Evolutionary conservation across 2,888 invertebrate species (phyloP), one percentile per base, ranked within the genome.

Genomic region (Deroplatys truncata): DNA sequence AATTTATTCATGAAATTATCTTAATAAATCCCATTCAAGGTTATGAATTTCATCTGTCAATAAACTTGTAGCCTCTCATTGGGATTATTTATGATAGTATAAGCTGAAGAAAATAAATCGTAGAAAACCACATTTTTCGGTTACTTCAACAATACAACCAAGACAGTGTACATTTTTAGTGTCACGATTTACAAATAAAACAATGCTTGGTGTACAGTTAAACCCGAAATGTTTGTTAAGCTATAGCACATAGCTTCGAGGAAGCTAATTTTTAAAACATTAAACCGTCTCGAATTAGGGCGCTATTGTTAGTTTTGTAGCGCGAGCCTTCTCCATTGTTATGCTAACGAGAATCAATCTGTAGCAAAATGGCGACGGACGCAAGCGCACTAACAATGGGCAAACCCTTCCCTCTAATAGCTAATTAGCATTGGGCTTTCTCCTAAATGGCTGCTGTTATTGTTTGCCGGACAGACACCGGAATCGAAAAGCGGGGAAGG

Each of bases 281-380:
- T 87, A 82, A 87, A 87, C 83, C 87, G 82, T 35, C 87, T 31
- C 83, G 31, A 82, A 83, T 82, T 49, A 43, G 29, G 13, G 72
- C 35, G 28, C 9, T 72, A 82, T 72, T 87, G 87, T 87, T 87
- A 35, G 87, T 87, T 87, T 87, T 82, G 31, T 87, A 28, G 35
- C 29, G 83, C 35, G 83, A 83, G 43, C 82, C 35, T 31, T 83
- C 13, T 31, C 82, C 87, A 87, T 87, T 87, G 87, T 87, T n/a
- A 87, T 87, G 87, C 35, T 87, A 87, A 87, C 83, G 10, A n/a
- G 87, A 35, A 82, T 87, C 87, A 87, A 87, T 87, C 87, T 87
- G 82, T 35, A 83, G 82, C 35, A 83, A 87, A 83, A 82, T 87
- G 87, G 87, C 87, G 87, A 83, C 83, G 87, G 87, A 29, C 20